These are phyloP conservation scores for Halyomorpha halys DNA, from an alignment of 1,140 invertebrate genomes.

Conservation along the genomic window DNA sequence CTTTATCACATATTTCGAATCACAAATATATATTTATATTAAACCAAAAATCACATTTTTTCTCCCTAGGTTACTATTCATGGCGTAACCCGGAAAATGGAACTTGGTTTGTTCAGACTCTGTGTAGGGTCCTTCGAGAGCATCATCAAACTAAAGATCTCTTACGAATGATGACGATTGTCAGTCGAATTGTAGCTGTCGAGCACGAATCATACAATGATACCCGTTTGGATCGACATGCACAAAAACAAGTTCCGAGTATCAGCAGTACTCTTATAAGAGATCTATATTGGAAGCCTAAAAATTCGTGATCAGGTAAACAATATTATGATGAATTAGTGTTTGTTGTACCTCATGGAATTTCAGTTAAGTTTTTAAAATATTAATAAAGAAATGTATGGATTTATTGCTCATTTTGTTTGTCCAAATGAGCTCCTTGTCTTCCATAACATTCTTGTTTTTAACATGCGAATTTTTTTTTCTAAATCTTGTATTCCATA, in stretches of 20 bases:
- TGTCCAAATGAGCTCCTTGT: too few species aligned
- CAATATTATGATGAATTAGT: too few species aligned
- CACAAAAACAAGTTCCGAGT: constrained; percentile 58
- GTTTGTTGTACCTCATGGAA: too few species aligned
- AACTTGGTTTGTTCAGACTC: constrained; percentile 60
- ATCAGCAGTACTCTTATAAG: constrained; percentile 55
- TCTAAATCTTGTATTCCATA: too few species aligned
- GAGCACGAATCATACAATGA: constrained; percentile 47
- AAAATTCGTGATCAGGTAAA: too few species aligned
- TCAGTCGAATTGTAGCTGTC: constrained; percentile 49
- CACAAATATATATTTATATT: too few species aligned
- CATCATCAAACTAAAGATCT: constrained; percentile 44
- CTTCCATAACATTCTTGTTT: too few species aligned
- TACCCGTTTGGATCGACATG: constrained; percentile 39
- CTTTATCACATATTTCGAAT: too few species aligned
- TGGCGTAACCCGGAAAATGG: constrained; percentile 54
- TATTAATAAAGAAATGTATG: too few species aligned
- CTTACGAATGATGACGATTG: constrained; percentile 50
- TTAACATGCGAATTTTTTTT: too few species aligned
- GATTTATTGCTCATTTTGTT: too few species aligned
- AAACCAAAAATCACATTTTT: not conserved
- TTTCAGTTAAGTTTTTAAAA: too few species aligned
- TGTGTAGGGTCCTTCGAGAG: constrained; percentile 46
- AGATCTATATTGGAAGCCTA: constrained; percentile 42
- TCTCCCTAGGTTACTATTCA: constrained; percentile 49